Base-by-base conservation (phyloP, 2,888 invertebrate genomes). In the Pyrrhosoma nymphula region DNA sequence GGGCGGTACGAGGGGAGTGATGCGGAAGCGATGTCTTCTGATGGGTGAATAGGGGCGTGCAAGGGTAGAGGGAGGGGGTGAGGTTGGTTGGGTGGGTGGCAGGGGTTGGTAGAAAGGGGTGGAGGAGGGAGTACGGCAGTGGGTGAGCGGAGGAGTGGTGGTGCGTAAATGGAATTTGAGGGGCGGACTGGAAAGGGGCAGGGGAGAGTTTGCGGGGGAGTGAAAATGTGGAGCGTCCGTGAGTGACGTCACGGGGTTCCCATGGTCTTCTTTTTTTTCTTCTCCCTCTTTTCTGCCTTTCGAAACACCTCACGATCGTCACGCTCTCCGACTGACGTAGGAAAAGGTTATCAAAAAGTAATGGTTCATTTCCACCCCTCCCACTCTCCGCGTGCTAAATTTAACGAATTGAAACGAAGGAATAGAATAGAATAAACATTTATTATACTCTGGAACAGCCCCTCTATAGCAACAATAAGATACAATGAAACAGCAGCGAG, bases 21-120 rank as follows among this genome's bases (percentile, higher is more conserved):
- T 35, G 82, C 82, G 82, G 82, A 82, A 82, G 82, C 35, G 82
- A 82, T 82, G 82, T 30, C 82, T 82, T 82, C 82, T 82, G 35
- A 3, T 35, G 82, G 82, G 82, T 82, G 82, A 35, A 82, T 35
- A 35, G 1, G 82, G 82, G 69, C 69, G 10, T 26, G 69, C 12
- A 47, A 47, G 47, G 47, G 47, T 8, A 8, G 47, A 8, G 47
- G 47, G 8, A 2, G 47, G 47, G 47, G 47, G 16, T 2, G 60
- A 20, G 60, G 16, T 4, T 14, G 69, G 69, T 26, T n/a, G 26
- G 16, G 16, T 14, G 69, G 69, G 69, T n/a, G 26, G 69, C 2
- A 26, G 26, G 69, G 69, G 69, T 69, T 18, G 69, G 12, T 20
- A 26, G 26, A 69, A 26, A 26, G 26, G 69, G 69, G 69, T 6